Conservation (phyloP, 2,888 invertebrate species). For the Lycocerus yunnanus region DNA sequence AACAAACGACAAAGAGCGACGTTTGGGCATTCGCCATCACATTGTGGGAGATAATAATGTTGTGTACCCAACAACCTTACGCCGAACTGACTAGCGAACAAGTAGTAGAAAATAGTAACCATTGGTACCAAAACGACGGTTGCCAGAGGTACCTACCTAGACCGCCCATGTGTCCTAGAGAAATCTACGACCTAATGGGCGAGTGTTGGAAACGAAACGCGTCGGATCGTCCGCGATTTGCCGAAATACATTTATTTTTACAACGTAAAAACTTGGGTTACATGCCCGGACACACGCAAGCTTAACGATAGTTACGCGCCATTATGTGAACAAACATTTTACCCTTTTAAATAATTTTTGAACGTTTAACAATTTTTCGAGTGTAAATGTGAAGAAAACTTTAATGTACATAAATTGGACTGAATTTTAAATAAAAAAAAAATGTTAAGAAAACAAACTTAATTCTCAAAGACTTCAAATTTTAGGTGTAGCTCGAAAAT, state of each 20-base stretch:
- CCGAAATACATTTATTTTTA: conserved; percentile 86
- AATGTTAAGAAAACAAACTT: background rate
- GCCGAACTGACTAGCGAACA: conserved; percentile 83
- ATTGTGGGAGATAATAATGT: conserved; percentile 85
- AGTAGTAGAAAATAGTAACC: conserved; percentile 66
- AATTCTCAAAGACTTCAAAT: background rate
- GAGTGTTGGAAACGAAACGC: conserved; percentile 90
- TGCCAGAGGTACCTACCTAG: conserved; percentile 63
- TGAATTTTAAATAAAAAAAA: background rate
- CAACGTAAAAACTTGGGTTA: conserved; percentile 71
- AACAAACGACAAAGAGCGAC: conserved; percentile 85
- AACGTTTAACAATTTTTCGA: background rate
- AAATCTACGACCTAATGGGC: conserved; percentile 89
- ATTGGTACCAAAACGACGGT: conserved; percentile 59
- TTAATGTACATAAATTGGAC: conserved; percentile 14
- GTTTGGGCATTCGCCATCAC: conserved; percentile 92
- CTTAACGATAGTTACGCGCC: conserved; percentile 1
- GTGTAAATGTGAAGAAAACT: background rate
- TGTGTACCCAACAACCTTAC: conserved; percentile 79
- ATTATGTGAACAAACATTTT: background rate
- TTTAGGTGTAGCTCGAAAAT: background rate
- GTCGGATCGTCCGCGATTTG: conserved; percentile 80
- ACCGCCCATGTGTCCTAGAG: conserved; percentile 79
- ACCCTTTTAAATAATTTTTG: background rate
- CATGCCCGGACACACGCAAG: conserved; percentile 57